A percentile compares a stretch with the other conserved stretches of the same genome.
phyloP scores from a whole-genome alignment of 2,797 vertebrate genomes.

The Notamacropus eugenii region DNA sequence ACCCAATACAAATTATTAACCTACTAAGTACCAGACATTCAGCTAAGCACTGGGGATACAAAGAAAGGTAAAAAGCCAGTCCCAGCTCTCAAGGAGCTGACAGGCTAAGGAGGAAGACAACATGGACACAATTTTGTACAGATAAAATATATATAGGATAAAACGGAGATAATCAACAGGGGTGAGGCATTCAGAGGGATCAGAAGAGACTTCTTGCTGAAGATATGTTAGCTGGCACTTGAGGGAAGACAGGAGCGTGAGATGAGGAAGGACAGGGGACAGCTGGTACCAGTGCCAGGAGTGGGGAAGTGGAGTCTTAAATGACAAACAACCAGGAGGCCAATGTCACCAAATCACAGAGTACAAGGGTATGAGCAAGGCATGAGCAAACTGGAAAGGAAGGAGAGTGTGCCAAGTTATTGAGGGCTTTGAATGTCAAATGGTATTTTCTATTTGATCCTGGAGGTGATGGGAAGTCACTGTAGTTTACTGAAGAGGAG shows the following conservation, averaged over 20 bases:
- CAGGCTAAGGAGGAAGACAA: background rate
- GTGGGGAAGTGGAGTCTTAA: background rate
- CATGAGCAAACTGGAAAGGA: background rate
- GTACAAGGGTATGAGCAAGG: background rate
- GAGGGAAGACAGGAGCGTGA: background rate
- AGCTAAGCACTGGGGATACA: background rate
- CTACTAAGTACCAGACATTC: background rate
- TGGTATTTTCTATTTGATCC: background rate
- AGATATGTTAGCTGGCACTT: background rate
- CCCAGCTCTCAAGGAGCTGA: background rate
- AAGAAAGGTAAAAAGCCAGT: background rate
- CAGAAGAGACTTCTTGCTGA: background rate
- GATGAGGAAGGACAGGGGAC: background rate
- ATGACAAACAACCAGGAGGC: background rate
- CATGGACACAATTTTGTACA: background rate
- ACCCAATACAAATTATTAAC: background rate
- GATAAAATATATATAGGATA: background rate
- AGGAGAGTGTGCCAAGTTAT: background rate
- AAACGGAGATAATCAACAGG: background rate
- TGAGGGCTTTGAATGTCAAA: background rate
- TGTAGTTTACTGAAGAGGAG: background rate
- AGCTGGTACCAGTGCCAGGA: background rate
- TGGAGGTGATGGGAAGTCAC: background rate
- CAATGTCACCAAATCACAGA: background rate
- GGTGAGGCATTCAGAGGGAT: background rate